These are phyloP conservation scores for Eupeodes corollae DNA, from an alignment of 1,140 invertebrate genomes.

Conservation along the genomic window DNA sequence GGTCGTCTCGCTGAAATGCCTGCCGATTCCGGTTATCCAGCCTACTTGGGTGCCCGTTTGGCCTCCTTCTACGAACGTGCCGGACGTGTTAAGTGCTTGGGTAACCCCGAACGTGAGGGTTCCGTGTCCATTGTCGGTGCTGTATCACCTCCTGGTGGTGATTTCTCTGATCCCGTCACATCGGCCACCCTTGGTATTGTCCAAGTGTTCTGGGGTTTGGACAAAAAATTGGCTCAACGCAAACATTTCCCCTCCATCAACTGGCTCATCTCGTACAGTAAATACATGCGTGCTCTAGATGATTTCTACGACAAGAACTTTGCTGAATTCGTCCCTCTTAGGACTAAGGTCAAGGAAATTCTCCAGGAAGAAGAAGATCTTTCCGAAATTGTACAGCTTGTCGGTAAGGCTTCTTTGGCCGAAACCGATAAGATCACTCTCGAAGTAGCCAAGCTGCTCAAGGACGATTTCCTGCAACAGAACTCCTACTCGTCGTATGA, in stretches of 20 bases:
- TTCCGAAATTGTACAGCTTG: constrained; percentile 98
- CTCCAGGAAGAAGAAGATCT: constrained; percentile 99
- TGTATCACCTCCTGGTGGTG: constrained; percentile 98
- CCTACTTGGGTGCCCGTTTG: constrained; percentile 93
- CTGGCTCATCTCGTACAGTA: constrained; percentile 99
- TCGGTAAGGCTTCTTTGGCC: constrained; percentile 96
- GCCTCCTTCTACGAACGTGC: constrained; percentile 99
- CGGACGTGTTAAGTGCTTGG: constrained; percentile 93
- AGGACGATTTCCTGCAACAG: constrained; percentile 99
- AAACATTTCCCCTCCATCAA: constrained; percentile 99
- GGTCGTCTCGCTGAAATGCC: constrained; percentile 99
- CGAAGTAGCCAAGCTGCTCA: constrained; percentile 95
- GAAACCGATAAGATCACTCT: constrained; percentile 99
- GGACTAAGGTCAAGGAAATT: constrained; percentile 92
- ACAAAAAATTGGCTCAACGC: constrained; percentile 97
- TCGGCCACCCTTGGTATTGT: constrained; percentile 98
- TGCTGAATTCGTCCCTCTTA: constrained; percentile 92
- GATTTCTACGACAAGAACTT: constrained; percentile 99
- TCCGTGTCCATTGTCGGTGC: constrained; percentile 99
- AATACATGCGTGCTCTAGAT: constrained; percentile 95
- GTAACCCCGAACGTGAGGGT: constrained; percentile 94
- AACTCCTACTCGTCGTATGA: constrained; percentile 95
- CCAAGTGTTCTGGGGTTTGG: constrained; percentile 99
- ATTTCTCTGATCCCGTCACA: constrained; percentile 99
- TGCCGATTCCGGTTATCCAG: constrained; percentile 97